Base-by-base conservation (phyloP, 1,140 invertebrate genomes). In the Matsumurasca onukii region DNA sequence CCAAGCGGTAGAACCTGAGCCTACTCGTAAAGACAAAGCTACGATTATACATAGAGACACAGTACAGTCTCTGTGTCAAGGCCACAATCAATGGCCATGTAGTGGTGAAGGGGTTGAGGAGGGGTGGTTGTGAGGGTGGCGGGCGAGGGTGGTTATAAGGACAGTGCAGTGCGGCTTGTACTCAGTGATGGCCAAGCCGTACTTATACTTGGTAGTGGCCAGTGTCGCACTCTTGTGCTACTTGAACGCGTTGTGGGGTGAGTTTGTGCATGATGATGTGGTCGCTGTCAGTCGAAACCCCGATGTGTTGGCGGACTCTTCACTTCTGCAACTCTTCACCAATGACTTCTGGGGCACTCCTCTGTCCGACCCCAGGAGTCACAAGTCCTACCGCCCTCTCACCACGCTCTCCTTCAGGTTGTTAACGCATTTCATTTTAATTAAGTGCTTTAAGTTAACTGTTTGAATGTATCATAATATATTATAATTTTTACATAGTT, bases 311-410 rank as follows among this genome's bases (percentile, higher is more conserved):
- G 91, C 88, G 0, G 81, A 83, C 39, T 88, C 85, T 45, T 81
- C 88, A 0, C 75, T 92, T 59, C 76, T 77, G 31, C 84, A 86
- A 66, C 80, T 95, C 22, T 88, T 94, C 71, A 82, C 84, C 70
- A 92, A 96, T 80, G 94, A 97, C 78, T 97, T 95, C 76, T 97
- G 93, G 94, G 93, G 93, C 13, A 94, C 91, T 25, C 90, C 92
- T 5, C 94, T 97, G 91, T 84, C 87, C n/a, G 91, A 94, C 78
- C 81, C 88, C 29, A 84, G 82, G 74, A 93, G 91, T 76, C 92
- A 94, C 79, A 93, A 93, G 80, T 92, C 91, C 22, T 94, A 93
- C 78, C 82, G 92, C 68, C 92, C 92, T 12, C 80, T 94, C 39
- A 94, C 92, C 3, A 89, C 90, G 31, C 81, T 94, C 59, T 90